These are phyloP conservation scores for Cephalopterus ornatus DNA, from an alignment of 2,113 vertebrate genomes.

Conservation along the genomic window DNA sequence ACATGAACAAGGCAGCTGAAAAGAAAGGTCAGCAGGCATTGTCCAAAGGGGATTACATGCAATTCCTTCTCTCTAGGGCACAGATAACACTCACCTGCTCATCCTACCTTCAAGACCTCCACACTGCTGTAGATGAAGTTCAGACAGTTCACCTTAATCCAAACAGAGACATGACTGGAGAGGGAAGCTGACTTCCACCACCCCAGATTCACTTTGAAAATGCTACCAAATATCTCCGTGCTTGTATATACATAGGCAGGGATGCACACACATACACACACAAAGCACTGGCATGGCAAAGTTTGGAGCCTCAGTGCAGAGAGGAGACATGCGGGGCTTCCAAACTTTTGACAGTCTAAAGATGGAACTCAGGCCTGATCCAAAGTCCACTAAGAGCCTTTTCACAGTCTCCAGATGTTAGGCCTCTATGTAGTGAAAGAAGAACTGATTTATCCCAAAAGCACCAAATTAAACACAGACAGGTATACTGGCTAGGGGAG, in stretches of 20 bases:
- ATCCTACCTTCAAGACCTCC: not conserved
- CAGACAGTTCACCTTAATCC: not conserved
- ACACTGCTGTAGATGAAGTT: not conserved
- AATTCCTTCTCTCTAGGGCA: not conserved
- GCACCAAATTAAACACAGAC: not conserved
- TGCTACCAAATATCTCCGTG: not conserved
- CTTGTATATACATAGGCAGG: fast-evolving
- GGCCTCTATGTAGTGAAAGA: not conserved
- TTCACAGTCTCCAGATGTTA: not conserved
- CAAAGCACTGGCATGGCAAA: not conserved
- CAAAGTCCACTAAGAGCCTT: not conserved
- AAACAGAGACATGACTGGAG: not conserved
- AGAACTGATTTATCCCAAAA: not conserved
- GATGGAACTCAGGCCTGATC: not conserved
- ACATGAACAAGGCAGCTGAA: not conserved
- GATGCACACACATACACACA: not conserved
- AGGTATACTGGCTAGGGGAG: not conserved
- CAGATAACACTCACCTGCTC: not conserved
- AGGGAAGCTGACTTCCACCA: not conserved
- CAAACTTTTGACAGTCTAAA: not conserved
- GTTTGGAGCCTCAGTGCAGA: not conserved
- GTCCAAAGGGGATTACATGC: not conserved
- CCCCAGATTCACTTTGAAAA: not conserved
- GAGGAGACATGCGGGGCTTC: not conserved
- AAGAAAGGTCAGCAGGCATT: not conserved